phyloP scores from a whole-genome alignment of 2,888 invertebrate species.

The Baccha elongata region DNA sequence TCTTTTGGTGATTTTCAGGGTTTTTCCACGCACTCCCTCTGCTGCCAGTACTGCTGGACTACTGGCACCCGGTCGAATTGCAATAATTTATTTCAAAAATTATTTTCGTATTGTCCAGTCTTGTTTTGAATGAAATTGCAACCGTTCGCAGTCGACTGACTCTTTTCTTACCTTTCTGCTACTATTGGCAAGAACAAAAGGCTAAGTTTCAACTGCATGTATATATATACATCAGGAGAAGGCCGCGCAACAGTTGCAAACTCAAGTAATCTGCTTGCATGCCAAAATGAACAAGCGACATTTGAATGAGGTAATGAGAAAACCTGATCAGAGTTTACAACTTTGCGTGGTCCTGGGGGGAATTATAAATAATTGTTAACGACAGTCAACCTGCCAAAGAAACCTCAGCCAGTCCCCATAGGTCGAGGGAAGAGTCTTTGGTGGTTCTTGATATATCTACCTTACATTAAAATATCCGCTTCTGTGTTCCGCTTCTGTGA shows the following conservation, averaged over 20 bases:
- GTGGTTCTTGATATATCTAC: slow-evolving; percentile 42
- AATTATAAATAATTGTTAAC: slow-evolving; percentile 73
- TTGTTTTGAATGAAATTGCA: slow-evolving; percentile 71
- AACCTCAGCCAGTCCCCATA: slow-evolving; percentile 42
- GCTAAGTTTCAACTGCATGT: neutral
- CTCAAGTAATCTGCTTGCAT: slow-evolving; percentile 67
- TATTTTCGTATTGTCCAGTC: slow-evolving; percentile 75
- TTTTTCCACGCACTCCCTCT: slow-evolving; percentile 62
- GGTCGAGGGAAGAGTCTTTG: slow-evolving; percentile 1
- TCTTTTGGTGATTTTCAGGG: slow-evolving; percentile 68
- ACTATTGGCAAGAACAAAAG: slow-evolving; percentile 69
- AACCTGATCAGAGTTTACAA: slow-evolving; percentile 73
- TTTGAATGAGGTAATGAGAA: slow-evolving; percentile 75
- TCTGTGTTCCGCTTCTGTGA: slow-evolving; percentile 36
- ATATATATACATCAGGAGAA: neutral
- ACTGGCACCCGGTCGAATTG: slow-evolving; percentile 51
- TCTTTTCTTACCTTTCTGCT: slow-evolving; percentile 47
- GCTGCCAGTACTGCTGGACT: neutral
- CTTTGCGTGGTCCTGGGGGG: slow-evolving; percentile 66
- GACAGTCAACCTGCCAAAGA: slow-evolving; percentile 70
- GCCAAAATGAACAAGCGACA: slow-evolving; percentile 73
- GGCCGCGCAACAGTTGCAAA: slow-evolving; percentile 20
- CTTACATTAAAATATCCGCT: slow-evolving; percentile 46
- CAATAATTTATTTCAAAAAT: slow-evolving; percentile 75
- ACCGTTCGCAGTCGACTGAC: slow-evolving; percentile 25